Base-by-base conservation (phyloP, 2,888 invertebrate genomes). In the Diarsia dahlii region DNA sequence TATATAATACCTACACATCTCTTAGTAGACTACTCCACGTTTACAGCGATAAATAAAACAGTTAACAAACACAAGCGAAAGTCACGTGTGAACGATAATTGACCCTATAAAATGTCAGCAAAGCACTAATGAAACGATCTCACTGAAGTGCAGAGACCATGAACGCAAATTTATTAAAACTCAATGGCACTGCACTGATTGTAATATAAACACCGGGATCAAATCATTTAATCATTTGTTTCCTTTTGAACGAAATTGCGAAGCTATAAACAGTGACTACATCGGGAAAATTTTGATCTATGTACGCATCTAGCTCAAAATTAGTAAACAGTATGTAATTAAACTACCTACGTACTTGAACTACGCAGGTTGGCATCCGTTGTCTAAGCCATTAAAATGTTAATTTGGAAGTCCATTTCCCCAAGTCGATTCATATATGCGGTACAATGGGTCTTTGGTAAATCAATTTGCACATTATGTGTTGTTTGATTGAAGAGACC, bases 131-230 rank as follows among this genome's bases (percentile, higher is more conserved):
- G 67, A 58, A 66, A 56, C 74, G 75, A 71, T 70, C 34, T 58
- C 39, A 23, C 66, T 52, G 63, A 70, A 65, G 81, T 66, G 71
- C 73, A 75, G 20, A 74, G 84, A 82, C 78, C 80, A 71, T 87
- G 85, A 82, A 66, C 80, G 50, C 34, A 63, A 74, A 86, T 85
- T n/a, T n/a, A n/a, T n/a, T 78, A 76, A 39, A 77, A 71, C 67
- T 73, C 75, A 71, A 77, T 69, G 73, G 71, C 76, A 64, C 23
- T 80, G 80, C 80, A 82, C 68, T 76, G 79, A 80, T 87, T 82
- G 76, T 66, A 72, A 50, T 56, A 62, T 54, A 65, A 80, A 67
- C 66, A 48, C 58, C n/a, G 45, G 63, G 66, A 74, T 78, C 72
- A 76, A 74, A 84, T 71, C 23, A 85, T 71, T 67, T 28, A 68